Percentiles rank a stretch among this genome's conserved stretches.
Evolutionary conservation across 2,113 vertebrate species (phyloP).

Genomic region (Sorex araneus): DNA sequence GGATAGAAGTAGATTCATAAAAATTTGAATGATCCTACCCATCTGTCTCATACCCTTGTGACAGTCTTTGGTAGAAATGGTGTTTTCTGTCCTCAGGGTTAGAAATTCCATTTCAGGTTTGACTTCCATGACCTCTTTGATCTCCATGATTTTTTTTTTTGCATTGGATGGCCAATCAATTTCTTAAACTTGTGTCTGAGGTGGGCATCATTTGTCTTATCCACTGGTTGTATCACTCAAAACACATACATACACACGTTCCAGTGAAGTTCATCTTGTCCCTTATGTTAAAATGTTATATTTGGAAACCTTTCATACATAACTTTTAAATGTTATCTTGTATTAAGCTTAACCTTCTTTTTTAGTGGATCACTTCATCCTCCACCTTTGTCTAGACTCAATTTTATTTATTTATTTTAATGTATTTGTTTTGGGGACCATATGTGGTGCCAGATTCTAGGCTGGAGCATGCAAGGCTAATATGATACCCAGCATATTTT

Average conservation of each 20-base stretch:
- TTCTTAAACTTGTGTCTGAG: not conserved
- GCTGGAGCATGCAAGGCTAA: too few species aligned
- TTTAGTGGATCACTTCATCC: not conserved
- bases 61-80: not conserved
- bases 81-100: not conserved
- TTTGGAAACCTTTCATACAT: slow-evolving; percentile 6
- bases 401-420: not conserved
- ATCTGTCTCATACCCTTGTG: not conserved
- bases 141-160: not conserved
- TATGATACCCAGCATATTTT: too few species aligned
- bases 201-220: slow-evolving; percentile 38
- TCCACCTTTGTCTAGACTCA: slow-evolving; percentile 15
- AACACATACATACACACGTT: not conserved
- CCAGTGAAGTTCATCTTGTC: not conserved
- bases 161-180: not conserved
- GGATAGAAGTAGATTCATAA: not conserved
- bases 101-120: not conserved
- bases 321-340: not conserved
- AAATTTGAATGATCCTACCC: not conserved
- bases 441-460: too few species aligned
- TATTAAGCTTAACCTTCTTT: not conserved
- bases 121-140: not conserved
- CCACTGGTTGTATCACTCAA: not conserved
- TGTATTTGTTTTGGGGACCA: too few species aligned
- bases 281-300: slow-evolving; percentile 33